phyloP scores from a whole-genome alignment of 2,888 invertebrate species.

The Dicycla oo region DNA sequence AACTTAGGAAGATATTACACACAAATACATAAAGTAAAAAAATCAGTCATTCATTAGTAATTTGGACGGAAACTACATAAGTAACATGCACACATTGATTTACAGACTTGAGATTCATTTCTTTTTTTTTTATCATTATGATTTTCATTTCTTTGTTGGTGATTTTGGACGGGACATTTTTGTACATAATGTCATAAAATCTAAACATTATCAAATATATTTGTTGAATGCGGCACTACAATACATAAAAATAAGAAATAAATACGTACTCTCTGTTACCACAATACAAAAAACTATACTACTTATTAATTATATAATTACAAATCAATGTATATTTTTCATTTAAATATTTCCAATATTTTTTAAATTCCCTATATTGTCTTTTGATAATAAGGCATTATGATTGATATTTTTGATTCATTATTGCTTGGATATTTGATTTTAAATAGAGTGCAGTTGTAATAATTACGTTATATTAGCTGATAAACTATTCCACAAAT shows the following conservation, averaged over 20 bases:
- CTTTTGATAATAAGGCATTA: slow-evolving; percentile 75
- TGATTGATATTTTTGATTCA: slow-evolving; percentile 66
- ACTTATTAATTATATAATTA: slow-evolving; percentile 52
- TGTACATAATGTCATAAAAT: slow-evolving; percentile 66
- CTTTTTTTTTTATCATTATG: slow-evolving; percentile 54
- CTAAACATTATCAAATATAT: slow-evolving; percentile 46
- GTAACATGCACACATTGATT: slow-evolving; percentile 78
- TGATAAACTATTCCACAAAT: slow-evolving; percentile 1
- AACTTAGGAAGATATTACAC: slow-evolving; percentile 78
- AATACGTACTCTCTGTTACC: slow-evolving; percentile 55
- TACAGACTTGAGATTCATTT: slow-evolving; percentile 76
- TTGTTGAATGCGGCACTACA: slow-evolving; percentile 42
- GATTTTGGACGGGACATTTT: slow-evolving; percentile 78
- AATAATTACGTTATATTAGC: slow-evolving; percentile 4
- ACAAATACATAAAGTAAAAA: slow-evolving; percentile 77
- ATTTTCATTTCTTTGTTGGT: slow-evolving; percentile 45
- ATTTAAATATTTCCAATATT: slow-evolving; percentile 55
- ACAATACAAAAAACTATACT: slow-evolving; percentile 51
- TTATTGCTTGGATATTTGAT: slow-evolving; percentile 48
- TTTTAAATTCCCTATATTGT: slow-evolving; percentile 66
- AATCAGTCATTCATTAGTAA: slow-evolving; percentile 88
- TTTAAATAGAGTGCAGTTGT: slow-evolving; percentile 49
- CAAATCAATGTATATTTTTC: slow-evolving; percentile 55
- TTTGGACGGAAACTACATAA: slow-evolving; percentile 90
- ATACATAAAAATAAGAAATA: slow-evolving; percentile 55